Evolutionary conservation across 2,888 invertebrate species (phyloP), one percentile per base, ranked within the genome.

Genomic region (Platycheirus albimanus): DNA sequence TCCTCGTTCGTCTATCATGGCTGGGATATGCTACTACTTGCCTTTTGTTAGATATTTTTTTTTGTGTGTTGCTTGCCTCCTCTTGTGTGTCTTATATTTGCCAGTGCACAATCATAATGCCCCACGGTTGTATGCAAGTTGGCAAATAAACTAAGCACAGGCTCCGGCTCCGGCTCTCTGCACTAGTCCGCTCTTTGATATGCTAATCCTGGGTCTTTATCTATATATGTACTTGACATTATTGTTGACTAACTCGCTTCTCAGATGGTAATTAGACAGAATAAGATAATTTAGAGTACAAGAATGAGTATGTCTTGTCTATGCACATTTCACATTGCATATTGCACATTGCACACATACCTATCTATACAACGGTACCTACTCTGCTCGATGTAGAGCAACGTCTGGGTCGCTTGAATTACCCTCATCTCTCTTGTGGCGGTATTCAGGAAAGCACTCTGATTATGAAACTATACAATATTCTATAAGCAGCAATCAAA

Each of bases 181-280:
- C 72, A 58, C 78, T 78, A 78, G 83, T 78, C 72, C 83, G 83
- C 83, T 61, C 61, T 83, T 83, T 83, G 83, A 83, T 67, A 83
- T 83, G 83, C 74, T 83, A 83, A 83, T 83, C 83, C 83, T 64
- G 78, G 61, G 78, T 72, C 78, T 72, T 83, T 83, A 78, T 69
- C 78, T 78, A 74, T 69, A 67, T 69, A 72, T 69, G 83, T 74
- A 64, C 83, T 83, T 83, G 83, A 83, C 83, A 83, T 83, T 72
- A 83, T 83, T 83, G 83, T 83, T 83, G 83, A 83, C 83, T 83
- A 83, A 83, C 83, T 83, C 72, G 78, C 78, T 69, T 78, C 83
- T 83, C 67, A 69, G 74, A 83, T 83, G 83, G 83, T 83, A 83
- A 83, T 83, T 83, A 83, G 78, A 83, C 83, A 78, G 83, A 83